Evolutionary conservation across 2,797 vertebrate genomes (phyloP), one percentile per base, ranked within the genome.

Genomic region (Hemitrygon akajei): DNA sequence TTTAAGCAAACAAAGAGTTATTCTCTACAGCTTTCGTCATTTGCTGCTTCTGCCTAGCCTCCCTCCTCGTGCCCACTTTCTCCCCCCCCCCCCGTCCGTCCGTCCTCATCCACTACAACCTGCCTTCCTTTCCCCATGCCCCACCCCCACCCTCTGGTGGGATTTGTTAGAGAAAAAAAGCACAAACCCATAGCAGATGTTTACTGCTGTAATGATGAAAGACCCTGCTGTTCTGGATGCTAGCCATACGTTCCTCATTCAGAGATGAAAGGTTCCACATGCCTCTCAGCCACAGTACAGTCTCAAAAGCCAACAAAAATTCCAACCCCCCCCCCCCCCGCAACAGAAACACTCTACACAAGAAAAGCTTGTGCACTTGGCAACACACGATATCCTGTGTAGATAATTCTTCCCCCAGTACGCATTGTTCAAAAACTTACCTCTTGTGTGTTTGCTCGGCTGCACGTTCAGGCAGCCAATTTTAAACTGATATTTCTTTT

Each of bases 171-270:
- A 75, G 75, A 96, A 95, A 96, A 75, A 93, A 96, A 95, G 96
- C 96, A 96, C 97, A 97, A 97, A 97, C 97, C 96, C 97, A 96
- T 96, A 97, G 96, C 97, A 97, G 97, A 97, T 97, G 97, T 97
- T 96, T 96, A 96, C 95, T 94, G 96, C 96, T 96, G 96, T 96
- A 94, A 95, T 95, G 96, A 97, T 97, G 97, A 97, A 97, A 97
- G 97, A 96, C 96, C 97, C 97, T 96, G 97, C 97, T 97, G 97
- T 97, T 97, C 97, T 97, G 97, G 97, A 97, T 95, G 95, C 95
- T 95, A 96, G 97, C 97, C 97, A 97, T 97, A 97, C 97, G 97
- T 96, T 97, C 97, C 96, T 96, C 97, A 97, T 97, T 97, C 96
- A 97, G 96, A 97, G 97, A 97, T 97, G 96, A 97, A 97, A 97